Conservation (phyloP, 2,888 invertebrate genomes). For the Catotricha subobsoleta region DNA sequence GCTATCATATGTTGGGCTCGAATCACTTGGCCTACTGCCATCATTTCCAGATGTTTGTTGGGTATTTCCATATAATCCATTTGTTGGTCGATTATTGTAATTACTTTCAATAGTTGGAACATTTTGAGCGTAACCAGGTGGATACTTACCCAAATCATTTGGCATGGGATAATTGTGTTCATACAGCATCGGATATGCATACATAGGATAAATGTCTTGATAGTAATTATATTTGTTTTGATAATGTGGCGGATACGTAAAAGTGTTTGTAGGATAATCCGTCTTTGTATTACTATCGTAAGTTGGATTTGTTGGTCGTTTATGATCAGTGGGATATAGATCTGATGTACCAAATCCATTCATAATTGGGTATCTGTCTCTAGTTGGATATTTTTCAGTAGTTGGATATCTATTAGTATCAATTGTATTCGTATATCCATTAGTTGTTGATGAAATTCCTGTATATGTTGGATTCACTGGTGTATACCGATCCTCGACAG, state of each 20-base stretch:
- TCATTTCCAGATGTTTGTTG: conserved; percentile 16
- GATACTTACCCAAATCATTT: conserved; percentile 22
- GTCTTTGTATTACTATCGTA: not conserved
- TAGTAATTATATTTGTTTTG: conserved; percentile 25
- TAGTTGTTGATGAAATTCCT: too few species aligned
- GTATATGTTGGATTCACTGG: conserved; percentile 2
- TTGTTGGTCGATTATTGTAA: conserved; percentile 15
- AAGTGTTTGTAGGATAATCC: not conserved
- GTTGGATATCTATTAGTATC: not conserved
- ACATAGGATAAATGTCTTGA: conserved; percentile 25
- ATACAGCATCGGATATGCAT: conserved; percentile 27
- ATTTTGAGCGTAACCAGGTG: conserved; percentile 27
- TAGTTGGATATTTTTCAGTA: conserved; percentile 8
- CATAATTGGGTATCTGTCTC: conserved; percentile 6
- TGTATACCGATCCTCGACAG: conserved; percentile 2
- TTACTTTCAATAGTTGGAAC: conserved; percentile 23
- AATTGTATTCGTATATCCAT: conserved; percentile 10
- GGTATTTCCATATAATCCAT: conserved; percentile 12
- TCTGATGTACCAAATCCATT: conserved; percentile 13
- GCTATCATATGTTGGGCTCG: not conserved
- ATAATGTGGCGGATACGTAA: conserved; percentile 4
- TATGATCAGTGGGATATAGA: conserved; percentile 9
- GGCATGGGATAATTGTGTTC: conserved; percentile 27
- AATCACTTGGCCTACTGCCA: not conserved
- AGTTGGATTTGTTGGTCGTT: conserved; percentile 9